Conservation (phyloP, 2,797 vertebrate species). For the Enteromius treurensis region DNA sequence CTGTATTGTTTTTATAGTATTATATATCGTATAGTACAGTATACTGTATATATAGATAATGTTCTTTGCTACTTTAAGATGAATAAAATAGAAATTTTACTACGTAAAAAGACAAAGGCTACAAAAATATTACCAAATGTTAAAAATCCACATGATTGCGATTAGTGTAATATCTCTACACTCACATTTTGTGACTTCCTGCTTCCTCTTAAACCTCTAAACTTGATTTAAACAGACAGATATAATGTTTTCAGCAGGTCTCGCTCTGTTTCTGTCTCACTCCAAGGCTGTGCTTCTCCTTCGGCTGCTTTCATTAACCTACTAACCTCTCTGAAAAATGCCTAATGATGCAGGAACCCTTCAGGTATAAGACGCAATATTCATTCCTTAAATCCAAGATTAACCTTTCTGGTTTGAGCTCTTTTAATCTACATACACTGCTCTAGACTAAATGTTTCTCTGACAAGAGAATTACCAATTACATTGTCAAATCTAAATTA, state of each 20-base stretch:
- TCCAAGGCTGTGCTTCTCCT: constrained; percentile 11
- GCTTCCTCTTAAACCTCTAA: neutral
- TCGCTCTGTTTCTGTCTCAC: constrained; percentile 1
- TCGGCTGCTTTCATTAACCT: constrained; percentile 15
- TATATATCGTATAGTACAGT: neutral
- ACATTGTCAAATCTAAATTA: neutral
- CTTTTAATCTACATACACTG: neutral
- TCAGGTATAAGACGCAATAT: neutral
- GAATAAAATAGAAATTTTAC: neutral
- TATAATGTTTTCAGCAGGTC: neutral
- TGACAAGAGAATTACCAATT: neutral
- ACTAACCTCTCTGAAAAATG: constrained; percentile 25
- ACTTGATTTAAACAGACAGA: constrained; percentile 25
- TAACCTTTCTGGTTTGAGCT: constrained; percentile 1
- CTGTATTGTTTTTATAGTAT: neutral
- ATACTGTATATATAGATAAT: neutral
- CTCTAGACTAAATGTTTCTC: neutral
- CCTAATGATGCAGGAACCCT: constrained; percentile 20
- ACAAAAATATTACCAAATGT: neutral
- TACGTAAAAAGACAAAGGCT: neutral
- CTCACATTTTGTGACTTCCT: neutral
- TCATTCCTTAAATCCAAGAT: constrained; percentile 6
- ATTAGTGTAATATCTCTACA: neutral
- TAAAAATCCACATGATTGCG: neutral
- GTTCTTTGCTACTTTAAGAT: neutral